Percentiles rank a stretch among this genome's conserved stretches.
These are phyloP conservation scores for Aurelia aurita complex sp. Pacific DNA, from an alignment of 30 jellyfish, hydroid and myxozoan genomes.

Conservation along the genomic window DNA sequence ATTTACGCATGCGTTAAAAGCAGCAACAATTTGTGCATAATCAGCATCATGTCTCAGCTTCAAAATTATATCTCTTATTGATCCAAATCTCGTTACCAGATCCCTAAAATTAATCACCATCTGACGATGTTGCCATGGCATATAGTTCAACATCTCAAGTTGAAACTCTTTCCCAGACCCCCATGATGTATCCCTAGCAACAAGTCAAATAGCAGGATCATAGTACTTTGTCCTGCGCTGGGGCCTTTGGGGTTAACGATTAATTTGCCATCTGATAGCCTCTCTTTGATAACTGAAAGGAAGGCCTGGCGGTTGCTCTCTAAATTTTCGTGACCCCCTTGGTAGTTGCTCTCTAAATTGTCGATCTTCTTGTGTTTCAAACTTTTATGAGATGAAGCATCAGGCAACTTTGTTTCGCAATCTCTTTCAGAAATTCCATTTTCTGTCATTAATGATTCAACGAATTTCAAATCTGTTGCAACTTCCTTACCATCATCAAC, in stretches of 20 bases:
- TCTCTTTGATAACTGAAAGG: conserved; percentile 1
- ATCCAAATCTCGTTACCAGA: conserved; percentile 15
- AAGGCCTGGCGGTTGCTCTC: conserved; percentile 5
- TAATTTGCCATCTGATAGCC: background rate
- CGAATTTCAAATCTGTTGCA: too few relatives aligned
- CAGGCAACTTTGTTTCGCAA: background rate
- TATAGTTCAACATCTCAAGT: conserved; percentile 42
- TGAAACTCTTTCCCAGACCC: conserved; percentile 69
- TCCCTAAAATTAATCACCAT: conserved; percentile 20
- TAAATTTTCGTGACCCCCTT: background rate
- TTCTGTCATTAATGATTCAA: background rate
- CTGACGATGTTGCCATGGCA: conserved; percentile 38
- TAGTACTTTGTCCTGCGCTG: conserved; percentile 68
- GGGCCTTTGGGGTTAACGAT: conserved; percentile 57
- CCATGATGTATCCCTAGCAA: conserved; percentile 58
- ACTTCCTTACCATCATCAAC: too few relatives aligned
- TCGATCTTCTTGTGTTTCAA: too few relatives aligned
- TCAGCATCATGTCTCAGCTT: background rate
- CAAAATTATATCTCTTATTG: conserved; percentile 32
- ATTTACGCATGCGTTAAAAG: conserved; percentile 37
- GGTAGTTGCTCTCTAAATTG: background rate
- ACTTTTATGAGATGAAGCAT: background rate
- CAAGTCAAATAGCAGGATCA: conserved; percentile 49
- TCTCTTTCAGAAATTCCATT: background rate
- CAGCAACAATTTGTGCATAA: background rate